Evolutionary conservation across 1,140 invertebrate species (phyloP), one percentile per base, ranked within the genome.

Genomic region (Pomacea maculata): DNA sequence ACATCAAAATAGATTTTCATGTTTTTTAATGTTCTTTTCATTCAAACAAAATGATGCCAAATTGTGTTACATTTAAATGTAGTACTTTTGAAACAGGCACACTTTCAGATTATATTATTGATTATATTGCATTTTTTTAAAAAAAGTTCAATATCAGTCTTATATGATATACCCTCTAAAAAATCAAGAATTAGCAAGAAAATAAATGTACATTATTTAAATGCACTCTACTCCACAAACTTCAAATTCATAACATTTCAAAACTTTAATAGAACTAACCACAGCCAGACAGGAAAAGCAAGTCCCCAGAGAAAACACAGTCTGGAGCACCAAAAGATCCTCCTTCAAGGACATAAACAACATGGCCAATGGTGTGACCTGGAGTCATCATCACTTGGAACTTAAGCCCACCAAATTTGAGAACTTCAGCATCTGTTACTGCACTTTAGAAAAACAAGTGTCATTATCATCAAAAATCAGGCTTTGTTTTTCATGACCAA

Each of bases 291-390:
- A 90, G 73, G 78, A 90, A 90, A 4, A 90, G 75, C 81, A 85
- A 85, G 74, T 90, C 89, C 14, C 89, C 89, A 54, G 88, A 89
- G 78, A 90, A 90, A 15, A 90, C 45, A 64, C 75, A 83, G 63
- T 86, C 84, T n/a, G 83, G 82, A 19, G 84, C 83, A 21, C 82
- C 84, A 83, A 84, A 89, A 2, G 75, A 82, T 10, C 71, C 45
- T 9, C 89, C 89, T 78, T 88, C 88, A 15, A 90, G 78, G 9
- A 88, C 52, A 75, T 86, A 90, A 7, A 88, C 86, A 61, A 88
- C 83, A 78, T 90, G 89, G 55, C 88, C 89, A 12, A 85, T 82
- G 9, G 89, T 90, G 78, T 90, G 89, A 52, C 89, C 89, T 17
- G 88, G 89, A n/a, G 89, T 89, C 25, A 85, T 83, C 6, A 84